phyloP scores from a whole-genome alignment of 2,888 invertebrate genomes.

The Allolobophora icterica region DNA sequence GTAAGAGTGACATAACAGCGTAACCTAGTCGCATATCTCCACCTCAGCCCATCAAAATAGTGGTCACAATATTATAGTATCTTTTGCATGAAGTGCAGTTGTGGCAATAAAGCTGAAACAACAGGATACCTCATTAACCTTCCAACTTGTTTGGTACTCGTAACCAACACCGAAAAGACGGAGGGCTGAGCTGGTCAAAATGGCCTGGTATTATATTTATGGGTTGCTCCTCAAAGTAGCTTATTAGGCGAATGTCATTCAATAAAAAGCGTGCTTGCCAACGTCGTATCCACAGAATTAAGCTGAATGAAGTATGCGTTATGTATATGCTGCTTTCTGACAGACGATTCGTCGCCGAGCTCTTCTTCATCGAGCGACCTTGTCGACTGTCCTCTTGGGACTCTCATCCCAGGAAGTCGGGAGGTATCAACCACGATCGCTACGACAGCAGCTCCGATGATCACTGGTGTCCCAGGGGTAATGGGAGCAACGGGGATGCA shows the following conservation, averaged over 20 bases:
- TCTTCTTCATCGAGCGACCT: neutral
- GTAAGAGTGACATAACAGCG: too few relatives aligned
- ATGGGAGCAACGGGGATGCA: neutral
- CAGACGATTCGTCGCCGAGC: neutral
- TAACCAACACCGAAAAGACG: neutral
- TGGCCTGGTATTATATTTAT: neutral
- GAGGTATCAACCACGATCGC: neutral
- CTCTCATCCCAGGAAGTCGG: neutral
- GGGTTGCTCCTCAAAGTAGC: neutral
- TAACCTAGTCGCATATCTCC: too few relatives aligned
- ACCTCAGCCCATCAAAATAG: too few relatives aligned
- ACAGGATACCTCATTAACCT: neutral
- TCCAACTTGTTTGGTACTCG: neutral
- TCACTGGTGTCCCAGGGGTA: neutral
- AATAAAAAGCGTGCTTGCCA: neutral
- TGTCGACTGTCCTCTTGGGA: neutral
- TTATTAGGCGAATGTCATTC: neutral
- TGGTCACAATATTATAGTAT: too few relatives aligned
- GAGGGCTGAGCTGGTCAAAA: neutral
- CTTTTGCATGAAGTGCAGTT: neutral
- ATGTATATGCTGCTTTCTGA: neutral
- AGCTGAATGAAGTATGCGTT: neutral
- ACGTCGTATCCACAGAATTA: neutral
- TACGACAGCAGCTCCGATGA: neutral
- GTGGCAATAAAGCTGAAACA: neutral